These are phyloP conservation scores for Polypterus bichir DNA, from an alignment of 2,113 vertebrate genomes.

Conservation along the genomic window DNA sequence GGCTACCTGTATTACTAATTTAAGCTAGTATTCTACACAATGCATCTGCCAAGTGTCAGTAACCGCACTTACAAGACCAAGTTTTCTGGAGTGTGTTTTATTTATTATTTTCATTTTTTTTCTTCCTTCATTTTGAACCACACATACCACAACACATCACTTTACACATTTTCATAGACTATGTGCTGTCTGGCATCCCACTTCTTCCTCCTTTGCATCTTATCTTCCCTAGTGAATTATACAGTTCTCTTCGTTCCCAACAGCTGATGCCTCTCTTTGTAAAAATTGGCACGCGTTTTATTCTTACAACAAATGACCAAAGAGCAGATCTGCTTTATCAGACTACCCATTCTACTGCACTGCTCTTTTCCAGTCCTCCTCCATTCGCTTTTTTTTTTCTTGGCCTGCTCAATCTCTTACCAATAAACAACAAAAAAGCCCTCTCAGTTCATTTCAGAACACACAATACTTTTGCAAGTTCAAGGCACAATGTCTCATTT, in stretches of 20 bases:
- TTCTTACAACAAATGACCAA: slow-evolving; percentile 23
- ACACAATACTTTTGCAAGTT: slow-evolving; percentile 48
- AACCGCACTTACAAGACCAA: too few species aligned
- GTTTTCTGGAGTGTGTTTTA: too few species aligned
- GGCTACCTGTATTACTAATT: too few species aligned
- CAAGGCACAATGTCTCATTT: slow-evolving; percentile 66
- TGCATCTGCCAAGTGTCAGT: too few species aligned
- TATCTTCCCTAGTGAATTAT: neutral
- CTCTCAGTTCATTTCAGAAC: slow-evolving; percentile 14
- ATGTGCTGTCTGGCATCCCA: neutral
- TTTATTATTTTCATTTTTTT: too few species aligned
- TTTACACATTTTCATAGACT: slow-evolving; percentile 15
- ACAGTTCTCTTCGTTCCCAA: slow-evolving; percentile 18
- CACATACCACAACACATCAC: too few species aligned
- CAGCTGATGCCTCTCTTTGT: slow-evolving; percentile 36
- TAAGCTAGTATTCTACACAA: too few species aligned
- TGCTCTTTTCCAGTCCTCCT: slow-evolving; percentile 12
- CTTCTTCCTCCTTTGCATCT: too few species aligned
- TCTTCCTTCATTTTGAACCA: too few species aligned
- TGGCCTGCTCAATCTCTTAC: slow-evolving; percentile 29
- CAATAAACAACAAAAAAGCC: slow-evolving; percentile 36
- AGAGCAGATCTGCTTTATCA: slow-evolving; percentile 1
- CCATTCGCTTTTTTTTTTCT: slow-evolving; percentile 20
- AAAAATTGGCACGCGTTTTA: slow-evolving; percentile 40
- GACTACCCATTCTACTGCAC: neutral